Percentiles rank a stretch among this genome's conserved stretches.
These are phyloP conservation scores for Hipposideros armiger DNA, from an alignment of 2,113 vertebrate genomes.

Conservation along the genomic window DNA sequence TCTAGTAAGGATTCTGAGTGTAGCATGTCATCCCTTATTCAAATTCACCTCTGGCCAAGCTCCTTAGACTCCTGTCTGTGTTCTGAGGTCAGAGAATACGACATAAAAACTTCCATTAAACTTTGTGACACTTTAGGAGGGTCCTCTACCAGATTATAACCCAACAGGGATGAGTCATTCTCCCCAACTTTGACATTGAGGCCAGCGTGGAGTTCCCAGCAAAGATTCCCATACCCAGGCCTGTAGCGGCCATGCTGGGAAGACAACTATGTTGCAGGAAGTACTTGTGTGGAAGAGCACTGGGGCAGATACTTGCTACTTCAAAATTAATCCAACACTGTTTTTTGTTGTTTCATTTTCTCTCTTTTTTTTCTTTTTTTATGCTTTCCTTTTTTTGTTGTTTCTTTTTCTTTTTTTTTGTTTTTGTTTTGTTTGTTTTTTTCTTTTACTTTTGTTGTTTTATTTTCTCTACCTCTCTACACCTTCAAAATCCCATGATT, in stretches of 20 bases:
- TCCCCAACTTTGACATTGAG: neutral
- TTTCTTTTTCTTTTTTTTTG: too few species aligned
- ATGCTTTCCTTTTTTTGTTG: too few species aligned
- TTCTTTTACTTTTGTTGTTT: neutral
- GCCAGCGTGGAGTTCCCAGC: neutral
- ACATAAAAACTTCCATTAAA: neutral
- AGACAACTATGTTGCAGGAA: neutral
- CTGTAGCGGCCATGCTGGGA: neutral
- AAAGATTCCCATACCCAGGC: neutral
- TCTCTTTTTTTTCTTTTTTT: too few species aligned
- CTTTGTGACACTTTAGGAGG: neutral
- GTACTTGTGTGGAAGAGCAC: too few species aligned
- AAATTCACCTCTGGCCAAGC: neutral
- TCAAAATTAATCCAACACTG: neutral
- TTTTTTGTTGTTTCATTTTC: neutral
- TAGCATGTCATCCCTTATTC: neutral
- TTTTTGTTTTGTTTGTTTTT: too few species aligned
- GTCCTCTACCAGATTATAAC: neutral
- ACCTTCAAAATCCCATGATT: neutral
- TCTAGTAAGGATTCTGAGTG: neutral
- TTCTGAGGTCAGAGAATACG: neutral
- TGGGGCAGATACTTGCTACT: neutral
- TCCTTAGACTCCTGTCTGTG: neutral
- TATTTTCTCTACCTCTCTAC: neutral
- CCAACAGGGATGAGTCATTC: neutral